A percentile compares a stretch with the other conserved stretches of the same genome.
Evolutionary conservation across 2,113 vertebrate species (phyloP).

Genomic region (Paraplagusia blochii): DNA sequence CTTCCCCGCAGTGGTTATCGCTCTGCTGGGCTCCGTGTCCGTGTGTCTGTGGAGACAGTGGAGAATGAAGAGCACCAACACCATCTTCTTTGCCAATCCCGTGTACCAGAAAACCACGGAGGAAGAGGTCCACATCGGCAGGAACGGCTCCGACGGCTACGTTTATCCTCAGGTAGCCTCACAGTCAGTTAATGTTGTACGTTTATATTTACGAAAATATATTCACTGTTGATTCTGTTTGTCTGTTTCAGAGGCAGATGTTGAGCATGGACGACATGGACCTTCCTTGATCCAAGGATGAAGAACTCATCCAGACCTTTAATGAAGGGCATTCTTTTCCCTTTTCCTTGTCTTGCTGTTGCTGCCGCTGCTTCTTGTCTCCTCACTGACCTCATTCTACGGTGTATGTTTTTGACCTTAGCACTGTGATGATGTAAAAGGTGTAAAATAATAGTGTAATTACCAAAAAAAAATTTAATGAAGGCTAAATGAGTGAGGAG

Average conservation of each 20-base stretch:
- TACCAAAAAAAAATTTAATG: conserved; percentile 13
- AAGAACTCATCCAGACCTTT: conserved; percentile 16
- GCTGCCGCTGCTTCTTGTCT: conserved; percentile 4
- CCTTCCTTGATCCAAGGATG: conserved; percentile 52
- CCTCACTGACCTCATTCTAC: conserved; percentile 36
- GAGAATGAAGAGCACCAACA: conserved; percentile 82
- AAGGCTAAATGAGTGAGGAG: conserved; percentile 26
- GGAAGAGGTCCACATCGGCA: conserved; percentile 83
- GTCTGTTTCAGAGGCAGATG: conserved; percentile 78
- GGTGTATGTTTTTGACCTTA: conserved; percentile 44
- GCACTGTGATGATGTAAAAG: conserved; percentile 36
- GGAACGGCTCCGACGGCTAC: conserved; percentile 81
- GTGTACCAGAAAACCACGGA: conserved; percentile 92
- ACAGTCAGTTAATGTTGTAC: neutral
- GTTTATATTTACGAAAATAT: neutral
- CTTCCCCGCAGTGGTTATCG: conserved; percentile 63
- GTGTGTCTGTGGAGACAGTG: conserved; percentile 83
- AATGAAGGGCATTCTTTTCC: conserved; percentile 12
- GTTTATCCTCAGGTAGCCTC: conserved; percentile 80
- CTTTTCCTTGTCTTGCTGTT: conserved; percentile 29
- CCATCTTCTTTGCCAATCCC: conserved; percentile 89
- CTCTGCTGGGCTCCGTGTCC: conserved; percentile 69
- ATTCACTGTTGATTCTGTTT: neutral
- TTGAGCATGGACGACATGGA: conserved; percentile 82
- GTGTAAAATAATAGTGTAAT: neutral